These are phyloP conservation scores for Crambe crambe DNA, from an alignment of 37 sponge, comb jelly and placozoan species.

Conservation along the genomic window DNA sequence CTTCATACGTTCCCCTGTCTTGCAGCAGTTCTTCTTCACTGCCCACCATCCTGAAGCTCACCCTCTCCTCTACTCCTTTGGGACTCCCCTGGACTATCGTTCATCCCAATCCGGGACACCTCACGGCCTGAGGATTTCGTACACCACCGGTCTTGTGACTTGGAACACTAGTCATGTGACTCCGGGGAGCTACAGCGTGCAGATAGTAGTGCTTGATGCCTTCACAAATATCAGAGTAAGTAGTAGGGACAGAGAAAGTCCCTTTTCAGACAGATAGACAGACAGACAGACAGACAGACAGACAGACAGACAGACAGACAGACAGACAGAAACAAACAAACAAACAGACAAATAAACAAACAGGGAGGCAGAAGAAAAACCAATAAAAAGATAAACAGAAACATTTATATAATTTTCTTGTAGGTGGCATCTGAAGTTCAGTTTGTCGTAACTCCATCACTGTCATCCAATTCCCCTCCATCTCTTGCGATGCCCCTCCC, in stretches of 20 bases:
- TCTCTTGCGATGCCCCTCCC: background rate
- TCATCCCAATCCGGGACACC: slow-evolving; percentile 71
- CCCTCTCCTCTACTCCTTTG: slow-evolving; percentile 64
- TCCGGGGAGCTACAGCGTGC: slow-evolving; percentile 73
- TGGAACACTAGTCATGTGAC: slow-evolving; percentile 60
- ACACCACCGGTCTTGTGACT: slow-evolving; percentile 64
- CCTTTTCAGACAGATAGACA: no score
- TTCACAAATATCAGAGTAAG: slow-evolving; percentile 51
- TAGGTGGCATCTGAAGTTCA: slow-evolving; percentile 50
- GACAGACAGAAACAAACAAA: no score
- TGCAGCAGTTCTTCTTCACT: slow-evolving; percentile 43
- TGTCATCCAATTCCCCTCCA: slow-evolving; percentile 10
- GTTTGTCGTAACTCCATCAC: slow-evolving; percentile 20
- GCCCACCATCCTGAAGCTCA: slow-evolving; percentile 36
- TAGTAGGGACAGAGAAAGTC: no score
- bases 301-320: no score
- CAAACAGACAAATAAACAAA: no score
- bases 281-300: no score
- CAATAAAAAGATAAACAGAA: no score
- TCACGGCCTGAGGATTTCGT: slow-evolving; percentile 54
- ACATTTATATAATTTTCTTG: background rate
- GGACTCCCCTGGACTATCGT: slow-evolving; percentile 51
- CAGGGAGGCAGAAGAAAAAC: no score
- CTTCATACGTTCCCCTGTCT: slow-evolving; percentile 12
- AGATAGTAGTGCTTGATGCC: slow-evolving; percentile 48